These are phyloP conservation scores for Buceros bicornis DNA, from an alignment of 2,797 vertebrate species.

Conservation along the genomic window DNA sequence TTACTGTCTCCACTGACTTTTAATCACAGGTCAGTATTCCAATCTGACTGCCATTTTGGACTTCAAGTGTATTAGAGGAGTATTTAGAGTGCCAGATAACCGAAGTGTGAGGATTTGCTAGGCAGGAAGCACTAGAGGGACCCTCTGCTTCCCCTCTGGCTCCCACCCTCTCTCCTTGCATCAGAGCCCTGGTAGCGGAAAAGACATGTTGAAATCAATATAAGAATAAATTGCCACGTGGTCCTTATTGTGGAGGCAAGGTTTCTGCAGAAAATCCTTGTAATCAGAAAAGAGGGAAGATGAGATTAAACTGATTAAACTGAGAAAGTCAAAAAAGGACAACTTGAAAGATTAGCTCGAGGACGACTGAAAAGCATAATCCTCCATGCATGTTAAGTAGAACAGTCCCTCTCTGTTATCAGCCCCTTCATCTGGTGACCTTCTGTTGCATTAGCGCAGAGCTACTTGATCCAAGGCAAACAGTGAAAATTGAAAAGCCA, in stretches of 20 bases:
- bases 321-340: slow-evolving; percentile 87
- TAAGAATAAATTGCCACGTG: slow-evolving; percentile 80
- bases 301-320: slow-evolving; percentile 87
- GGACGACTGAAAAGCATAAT: slow-evolving; percentile 74
- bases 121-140: not conserved
- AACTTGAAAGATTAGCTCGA: slow-evolving; percentile 85
- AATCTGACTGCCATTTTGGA: slow-evolving; percentile 41
- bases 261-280: slow-evolving; percentile 83
- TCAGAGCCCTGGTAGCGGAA: slow-evolving; percentile 32
- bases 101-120: not conserved
- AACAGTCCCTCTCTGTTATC: slow-evolving; percentile 75
- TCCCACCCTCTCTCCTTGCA: not conserved
- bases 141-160: not conserved
- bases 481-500: slow-evolving; percentile 79
- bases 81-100: not conserved
- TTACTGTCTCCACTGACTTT: slow-evolving; percentile 10
- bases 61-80: not conserved
- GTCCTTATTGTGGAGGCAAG: slow-evolving; percentile 79
- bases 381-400: slow-evolving; percentile 82
- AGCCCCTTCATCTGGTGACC: slow-evolving; percentile 81
- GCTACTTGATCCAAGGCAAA: slow-evolving; percentile 80
- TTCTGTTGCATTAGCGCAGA: slow-evolving; percentile 76
- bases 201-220: slow-evolving; percentile 81
- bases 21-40: slow-evolving; percentile 34
- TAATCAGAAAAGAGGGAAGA: slow-evolving; percentile 85